Base-by-base conservation (phyloP, 2,888 invertebrate genomes). In the Metalampra italica region DNA sequence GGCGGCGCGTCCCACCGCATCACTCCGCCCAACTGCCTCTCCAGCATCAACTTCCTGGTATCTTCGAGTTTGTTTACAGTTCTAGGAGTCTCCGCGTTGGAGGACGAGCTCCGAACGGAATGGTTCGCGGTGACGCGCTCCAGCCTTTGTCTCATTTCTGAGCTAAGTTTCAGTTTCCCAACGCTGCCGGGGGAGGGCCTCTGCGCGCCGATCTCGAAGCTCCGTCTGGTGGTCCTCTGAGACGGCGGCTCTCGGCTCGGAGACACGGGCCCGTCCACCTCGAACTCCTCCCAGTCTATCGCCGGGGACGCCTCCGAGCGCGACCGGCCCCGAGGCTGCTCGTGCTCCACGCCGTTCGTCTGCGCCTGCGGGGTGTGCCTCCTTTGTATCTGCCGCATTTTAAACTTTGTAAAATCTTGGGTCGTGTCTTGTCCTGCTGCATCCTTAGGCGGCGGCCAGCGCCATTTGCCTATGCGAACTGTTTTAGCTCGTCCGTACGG, bases 401-500 rank as follows among this genome's bases (percentile, higher is more conserved):
- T 97, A 66, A 97, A 97, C 60, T 96, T 96, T 50, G 96, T 93
- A 68, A 97, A 97, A 59, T 94, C 94, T 67, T 95, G 96, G 5
- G 93, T 92, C 12, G 91, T 91, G 53, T 94, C 94, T 55, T 92
- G 93, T 9, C 89, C 91, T 29, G 91, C 92, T 0, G 93, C 94
- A 13, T 92, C 93, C 22, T 92, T 93, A 49, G 95, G 94, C 9
- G 98, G 98, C 7, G 98, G 98, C 98, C 98, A 98, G 54, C 96
- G 90, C 97, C 97, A 97, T 82, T 97, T 97, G 1, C 97, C 98
- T 47, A 98, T 98, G 30, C 98, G 90, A 0, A 98, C 97, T 0
- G 98, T 98, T 72, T 98, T 97, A 0, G 98, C 98, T 29, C 98
- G 89, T 0, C 97, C 97, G 66, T 97, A 97, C 0, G 97, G 97